Conservation (phyloP, 2,888 invertebrate species). For the Aporophyla nigra region DNA sequence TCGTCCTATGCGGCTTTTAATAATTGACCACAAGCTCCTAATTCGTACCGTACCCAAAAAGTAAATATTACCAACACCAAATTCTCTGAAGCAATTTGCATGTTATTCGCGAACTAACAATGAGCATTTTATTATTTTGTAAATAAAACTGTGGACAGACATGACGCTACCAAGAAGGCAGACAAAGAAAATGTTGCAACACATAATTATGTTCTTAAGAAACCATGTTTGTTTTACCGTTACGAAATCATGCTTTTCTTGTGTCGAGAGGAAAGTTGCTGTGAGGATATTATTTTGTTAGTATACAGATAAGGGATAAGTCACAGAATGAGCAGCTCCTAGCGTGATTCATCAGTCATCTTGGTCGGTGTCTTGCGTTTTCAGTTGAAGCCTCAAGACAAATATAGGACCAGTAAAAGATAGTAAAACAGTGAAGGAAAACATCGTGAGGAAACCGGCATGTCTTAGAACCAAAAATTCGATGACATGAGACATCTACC, state of each 20-base stretch:
- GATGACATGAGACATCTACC: no score
- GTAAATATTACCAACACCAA: slow-evolving; percentile 28
- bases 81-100: slow-evolving; percentile 51
- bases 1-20: no score
- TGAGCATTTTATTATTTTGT: slow-evolving; percentile 66
- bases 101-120: slow-evolving; percentile 53
- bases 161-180: slow-evolving; percentile 68
- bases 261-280: slow-evolving; percentile 21
- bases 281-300: slow-evolving; percentile 9
- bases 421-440: background rate
- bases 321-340: background rate
- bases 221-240: slow-evolving; percentile 57
- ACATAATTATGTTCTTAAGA: slow-evolving; percentile 59
- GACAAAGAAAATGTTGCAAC: slow-evolving; percentile 71
- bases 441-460: no score
- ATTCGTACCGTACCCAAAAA: background rate
- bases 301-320: slow-evolving; percentile 15
- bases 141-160: slow-evolving; percentile 61
- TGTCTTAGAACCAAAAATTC: no score
- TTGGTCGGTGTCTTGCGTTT: background rate
- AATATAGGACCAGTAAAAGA: background rate
- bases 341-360: background rate
- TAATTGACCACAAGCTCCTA: no score
- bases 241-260: slow-evolving; percentile 46
- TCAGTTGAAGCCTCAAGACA: background rate